Evolutionary conservation across 2,797 vertebrate species (phyloP).

Genomic region (Rhodeus uyekii): DNA sequence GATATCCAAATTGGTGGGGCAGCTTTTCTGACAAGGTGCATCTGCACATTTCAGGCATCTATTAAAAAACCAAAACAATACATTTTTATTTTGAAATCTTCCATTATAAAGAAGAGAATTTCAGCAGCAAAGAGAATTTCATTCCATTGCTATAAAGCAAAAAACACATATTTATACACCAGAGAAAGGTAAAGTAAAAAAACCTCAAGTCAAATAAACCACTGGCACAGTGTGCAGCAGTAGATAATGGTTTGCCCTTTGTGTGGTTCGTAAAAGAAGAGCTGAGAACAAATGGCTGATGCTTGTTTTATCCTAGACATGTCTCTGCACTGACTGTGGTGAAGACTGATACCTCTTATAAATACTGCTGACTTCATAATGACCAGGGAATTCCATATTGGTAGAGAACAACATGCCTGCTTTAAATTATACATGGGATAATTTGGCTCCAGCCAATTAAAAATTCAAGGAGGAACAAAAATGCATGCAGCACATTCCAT

Average conservation of each 20-base stretch:
- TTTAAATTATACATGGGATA: conserved; percentile 63
- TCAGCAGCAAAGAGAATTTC: neutral
- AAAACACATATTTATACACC: neutral
- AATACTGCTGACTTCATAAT: conserved; percentile 61
- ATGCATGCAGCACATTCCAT: conserved; percentile 52
- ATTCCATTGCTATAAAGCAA: neutral
- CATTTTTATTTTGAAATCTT: neutral
- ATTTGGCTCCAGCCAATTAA: conserved; percentile 61
- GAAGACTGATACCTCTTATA: conserved; percentile 58
- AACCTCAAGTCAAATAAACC: neutral
- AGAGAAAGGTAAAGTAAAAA: conserved; percentile 17
- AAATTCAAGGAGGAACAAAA: conserved; percentile 60
- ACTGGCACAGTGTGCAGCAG: conserved; percentile 22
- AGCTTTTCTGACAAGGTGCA: conserved; percentile 97
- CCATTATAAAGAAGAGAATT: neutral
- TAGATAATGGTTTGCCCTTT: conserved; percentile 51
- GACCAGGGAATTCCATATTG: conserved; percentile 57
- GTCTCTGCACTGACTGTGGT: neutral
- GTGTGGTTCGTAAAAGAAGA: conserved; percentile 44
- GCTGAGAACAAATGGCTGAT: conserved; percentile 40
- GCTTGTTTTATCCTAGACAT: conserved; percentile 26
- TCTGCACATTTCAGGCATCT: conserved; percentile 95
- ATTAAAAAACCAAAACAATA: neutral
- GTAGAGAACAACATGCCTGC: conserved; percentile 58
- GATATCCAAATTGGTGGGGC: conserved; percentile 92